Percentiles rank a stretch among this genome's conserved stretches.
phyloP scores from a whole-genome alignment of 2,888 invertebrate genomes.

The Drosophila cognata region DNA sequence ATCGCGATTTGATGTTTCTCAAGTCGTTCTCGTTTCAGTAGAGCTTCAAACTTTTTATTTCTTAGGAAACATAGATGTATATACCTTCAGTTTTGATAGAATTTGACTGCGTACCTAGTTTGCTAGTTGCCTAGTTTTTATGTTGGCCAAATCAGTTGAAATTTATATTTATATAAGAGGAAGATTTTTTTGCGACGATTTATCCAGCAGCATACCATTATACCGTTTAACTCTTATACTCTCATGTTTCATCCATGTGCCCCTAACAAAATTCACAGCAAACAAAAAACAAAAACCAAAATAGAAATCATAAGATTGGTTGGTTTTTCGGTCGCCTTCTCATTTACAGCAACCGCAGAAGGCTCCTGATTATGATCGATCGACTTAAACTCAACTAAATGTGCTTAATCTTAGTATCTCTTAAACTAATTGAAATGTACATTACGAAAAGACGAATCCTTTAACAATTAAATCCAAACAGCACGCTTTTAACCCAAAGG shows the following conservation, averaged over 20 bases:
- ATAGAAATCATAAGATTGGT: slow-evolving; percentile 79
- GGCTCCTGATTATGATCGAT: slow-evolving; percentile 86
- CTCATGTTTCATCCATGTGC: slow-evolving; percentile 59
- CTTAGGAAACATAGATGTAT: slow-evolving; percentile 2
- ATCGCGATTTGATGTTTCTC: background rate
- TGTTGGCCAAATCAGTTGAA: slow-evolving; percentile 30
- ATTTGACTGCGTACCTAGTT: slow-evolving; percentile 26
- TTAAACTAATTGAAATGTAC: slow-evolving; percentile 47
- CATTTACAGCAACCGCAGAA: slow-evolving; percentile 93
- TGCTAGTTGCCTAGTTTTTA: slow-evolving; percentile 27
- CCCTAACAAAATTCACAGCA: slow-evolving; percentile 36
- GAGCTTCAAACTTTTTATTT: background rate
- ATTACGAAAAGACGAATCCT: slow-evolving; percentile 41
- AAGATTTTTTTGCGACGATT: slow-evolving; percentile 27
- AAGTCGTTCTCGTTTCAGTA: background rate
- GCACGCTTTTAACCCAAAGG: slow-evolving; percentile 67
- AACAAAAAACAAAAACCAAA: slow-evolving; percentile 23
- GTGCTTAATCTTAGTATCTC: slow-evolving; percentile 29
- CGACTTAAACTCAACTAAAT: slow-evolving; percentile 30
- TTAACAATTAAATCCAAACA: slow-evolving; percentile 36
- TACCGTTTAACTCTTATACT: slow-evolving; percentile 46
- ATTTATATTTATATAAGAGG: background rate
- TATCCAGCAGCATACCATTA: slow-evolving; percentile 51
- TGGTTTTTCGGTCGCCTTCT: slow-evolving; percentile 90
- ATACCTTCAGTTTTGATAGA: slow-evolving; percentile 18